Evolutionary conservation across 1,140 invertebrate genomes (phyloP).

Genomic region (Drosophila ambigua): DNA sequence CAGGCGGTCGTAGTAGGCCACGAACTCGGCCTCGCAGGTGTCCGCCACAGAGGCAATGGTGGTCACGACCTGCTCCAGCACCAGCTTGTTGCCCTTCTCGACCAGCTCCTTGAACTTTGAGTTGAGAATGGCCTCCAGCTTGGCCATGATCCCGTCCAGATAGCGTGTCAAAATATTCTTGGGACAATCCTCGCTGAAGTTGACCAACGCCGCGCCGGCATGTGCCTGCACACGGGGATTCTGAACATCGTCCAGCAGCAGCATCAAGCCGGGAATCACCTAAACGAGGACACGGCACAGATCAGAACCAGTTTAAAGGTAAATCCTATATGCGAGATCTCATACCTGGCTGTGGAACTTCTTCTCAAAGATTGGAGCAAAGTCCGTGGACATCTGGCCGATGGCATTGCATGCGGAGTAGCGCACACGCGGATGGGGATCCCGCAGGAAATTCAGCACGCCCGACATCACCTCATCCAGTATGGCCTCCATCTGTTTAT

Average conservation of each 20-base stretch:
- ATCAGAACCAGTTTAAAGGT: background rate
- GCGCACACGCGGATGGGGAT: slow-evolving; percentile 86
- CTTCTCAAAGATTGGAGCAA: slow-evolving; percentile 98
- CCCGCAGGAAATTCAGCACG: slow-evolving; percentile 94
- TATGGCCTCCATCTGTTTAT: slow-evolving; percentile 98
- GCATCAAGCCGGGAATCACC: slow-evolving; percentile 95
- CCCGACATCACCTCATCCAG: slow-evolving; percentile 95
- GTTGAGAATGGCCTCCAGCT: slow-evolving; percentile 95
- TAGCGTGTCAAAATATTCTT: slow-evolving; percentile 96
- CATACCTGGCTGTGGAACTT: slow-evolving; percentile 95
- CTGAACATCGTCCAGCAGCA: slow-evolving; percentile 94
- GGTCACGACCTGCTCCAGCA: slow-evolving; percentile 98
- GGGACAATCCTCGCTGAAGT: slow-evolving; percentile 99
- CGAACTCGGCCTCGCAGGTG: slow-evolving; percentile 98
- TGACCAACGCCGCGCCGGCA: slow-evolving; percentile 97
- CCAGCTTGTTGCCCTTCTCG: slow-evolving; percentile 96
- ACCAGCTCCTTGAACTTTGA: slow-evolving; percentile 97
- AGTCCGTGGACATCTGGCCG: slow-evolving; percentile 99
- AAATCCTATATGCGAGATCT: too few species aligned
- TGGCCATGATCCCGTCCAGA: slow-evolving; percentile 94
- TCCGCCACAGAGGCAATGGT: slow-evolving; percentile 99
- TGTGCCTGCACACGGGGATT: slow-evolving; percentile 98
- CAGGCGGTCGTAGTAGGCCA: slow-evolving; percentile 89
- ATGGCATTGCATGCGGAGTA: slow-evolving; percentile 99
- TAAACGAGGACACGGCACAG: slow-evolving; percentile 1